Evolutionary conservation across 2,888 invertebrate species (phyloP), one percentile per base, ranked within the genome.

Genomic region (Dichetophora obliterata): DNA sequence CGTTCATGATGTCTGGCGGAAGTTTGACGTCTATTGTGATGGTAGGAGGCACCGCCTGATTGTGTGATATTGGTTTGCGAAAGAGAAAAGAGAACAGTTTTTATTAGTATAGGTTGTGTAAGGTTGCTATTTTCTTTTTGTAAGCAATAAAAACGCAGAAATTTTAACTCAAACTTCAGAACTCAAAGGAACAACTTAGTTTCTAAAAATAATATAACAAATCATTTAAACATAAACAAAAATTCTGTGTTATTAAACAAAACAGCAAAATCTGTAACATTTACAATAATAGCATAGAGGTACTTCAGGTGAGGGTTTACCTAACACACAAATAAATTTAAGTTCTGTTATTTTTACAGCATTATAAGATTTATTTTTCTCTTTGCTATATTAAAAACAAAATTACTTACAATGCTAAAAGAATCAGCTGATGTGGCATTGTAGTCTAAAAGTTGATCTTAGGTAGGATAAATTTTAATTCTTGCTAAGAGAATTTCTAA

Each of bases 21-120:
- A 79, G 85, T 83, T 80, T 86, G 86, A 71, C 89, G 88, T 78
- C 89, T 87, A 83, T 85, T 88, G 78, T 88, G 88, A 84, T 88
- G 89, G 83, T 88, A 90, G 78, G 89, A 87, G 85, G 87, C 86
- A 84, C 87, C 89, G 86, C 84, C 87, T 86, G 85, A 74, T 43
- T 11, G 31, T 14, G 5, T 74, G 31, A 16, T 57, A 14, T n/a
- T 2, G 0, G 9, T 14, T 31, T 63, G 24, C 14, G 52, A 61
- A 24, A 43, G n/a, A 59, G 57, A n/a, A 63, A 3, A 63, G 34
- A 73, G 61, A 61, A 59, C n/a, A 11, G 27, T 6, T 27, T 57
- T 22, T 34, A 59, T 77, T 78, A 69, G 75, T 16, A 48, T 8
- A n/a, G 27, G 5, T 16, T 27, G 65, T 48, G 19, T 19, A 63